Conservation (phyloP, 1,140 invertebrate species). For the Neodiprion fabricii region DNA sequence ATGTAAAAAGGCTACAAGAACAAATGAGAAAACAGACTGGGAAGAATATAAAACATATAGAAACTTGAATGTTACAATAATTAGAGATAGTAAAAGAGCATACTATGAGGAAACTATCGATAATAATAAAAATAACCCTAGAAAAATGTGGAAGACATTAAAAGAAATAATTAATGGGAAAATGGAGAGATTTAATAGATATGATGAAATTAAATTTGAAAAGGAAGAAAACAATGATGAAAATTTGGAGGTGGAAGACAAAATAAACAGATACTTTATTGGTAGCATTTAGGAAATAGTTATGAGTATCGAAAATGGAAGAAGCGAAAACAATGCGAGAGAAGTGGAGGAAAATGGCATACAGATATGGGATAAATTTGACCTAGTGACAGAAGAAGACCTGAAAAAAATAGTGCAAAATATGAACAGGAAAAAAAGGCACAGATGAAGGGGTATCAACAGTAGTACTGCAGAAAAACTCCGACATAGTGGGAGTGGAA, state of each 20-base stretch:
- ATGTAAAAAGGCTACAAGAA: neutral
- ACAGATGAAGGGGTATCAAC: neutral
- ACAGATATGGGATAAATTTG: neutral
- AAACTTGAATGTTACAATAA: neutral
- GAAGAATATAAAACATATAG: neutral
- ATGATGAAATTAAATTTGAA: neutral
- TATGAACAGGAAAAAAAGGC: neutral
- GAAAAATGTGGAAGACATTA: conserved; percentile 1
- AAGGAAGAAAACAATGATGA: neutral
- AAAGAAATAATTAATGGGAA: conserved; percentile 4
- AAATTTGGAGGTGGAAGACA: neutral
- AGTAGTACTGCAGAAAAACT: neutral
- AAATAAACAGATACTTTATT: conserved; percentile 4
- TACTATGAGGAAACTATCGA: conserved; percentile 11
- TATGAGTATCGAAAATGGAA: neutral
- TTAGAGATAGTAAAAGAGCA: neutral
- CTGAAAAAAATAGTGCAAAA: neutral
- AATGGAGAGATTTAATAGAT: neutral
- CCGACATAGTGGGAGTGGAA: neutral
- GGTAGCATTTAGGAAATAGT: neutral
- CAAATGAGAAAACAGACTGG: neutral
- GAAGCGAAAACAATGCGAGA: conserved; percentile 4
- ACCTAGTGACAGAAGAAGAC: neutral
- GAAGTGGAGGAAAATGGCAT: neutral
- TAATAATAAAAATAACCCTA: neutral